Evolutionary conservation across 2,888 invertebrate genomes (phyloP).

Genomic region (Netelia melanura): DNA sequence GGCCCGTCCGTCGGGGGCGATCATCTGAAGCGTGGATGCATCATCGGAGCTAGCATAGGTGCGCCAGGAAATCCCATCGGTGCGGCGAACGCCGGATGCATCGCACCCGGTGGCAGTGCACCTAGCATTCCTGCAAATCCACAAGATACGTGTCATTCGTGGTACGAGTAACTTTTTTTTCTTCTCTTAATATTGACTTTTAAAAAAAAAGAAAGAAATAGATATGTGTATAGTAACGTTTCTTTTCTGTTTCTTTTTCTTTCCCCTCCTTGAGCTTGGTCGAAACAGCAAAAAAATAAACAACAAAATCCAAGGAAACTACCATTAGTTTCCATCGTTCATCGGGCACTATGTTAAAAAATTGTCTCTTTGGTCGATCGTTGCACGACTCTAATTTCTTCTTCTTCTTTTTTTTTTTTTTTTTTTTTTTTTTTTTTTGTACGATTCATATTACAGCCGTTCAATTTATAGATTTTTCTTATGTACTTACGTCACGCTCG

Average conservation of each 20-base stretch:
- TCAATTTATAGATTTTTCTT: constrained; percentile 50
- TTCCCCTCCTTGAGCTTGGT: constrained; percentile 10
- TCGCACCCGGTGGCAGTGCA: constrained; percentile 85
- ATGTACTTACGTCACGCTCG: constrained; percentile 75
- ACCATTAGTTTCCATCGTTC: neutral
- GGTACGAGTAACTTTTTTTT: constrained; percentile 10
- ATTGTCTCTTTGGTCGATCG: constrained; percentile 13
- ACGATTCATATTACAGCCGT: constrained; percentile 15
- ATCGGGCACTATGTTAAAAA: neutral
- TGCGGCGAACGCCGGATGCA: constrained; percentile 86
- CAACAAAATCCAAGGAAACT: constrained; percentile 1
- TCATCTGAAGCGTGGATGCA: constrained; percentile 96
- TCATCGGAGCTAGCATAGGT: constrained; percentile 87
- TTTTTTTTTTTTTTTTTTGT: neutral
- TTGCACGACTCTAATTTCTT: neutral
- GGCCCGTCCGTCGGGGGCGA: constrained; percentile 87
- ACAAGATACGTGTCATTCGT: constrained; percentile 60
- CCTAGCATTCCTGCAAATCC: constrained; percentile 84
- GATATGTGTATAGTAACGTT: constrained; percentile 11
- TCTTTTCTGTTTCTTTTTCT: neutral
- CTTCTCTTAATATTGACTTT: neutral
- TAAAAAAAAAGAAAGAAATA: neutral
- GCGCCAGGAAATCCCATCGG: constrained; percentile 86
- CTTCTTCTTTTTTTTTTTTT: constrained; percentile 4
- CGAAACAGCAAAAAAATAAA: constrained; percentile 6